Base-by-base conservation (phyloP, 2,888 invertebrate species). In the Argyresthia goedartella region DNA sequence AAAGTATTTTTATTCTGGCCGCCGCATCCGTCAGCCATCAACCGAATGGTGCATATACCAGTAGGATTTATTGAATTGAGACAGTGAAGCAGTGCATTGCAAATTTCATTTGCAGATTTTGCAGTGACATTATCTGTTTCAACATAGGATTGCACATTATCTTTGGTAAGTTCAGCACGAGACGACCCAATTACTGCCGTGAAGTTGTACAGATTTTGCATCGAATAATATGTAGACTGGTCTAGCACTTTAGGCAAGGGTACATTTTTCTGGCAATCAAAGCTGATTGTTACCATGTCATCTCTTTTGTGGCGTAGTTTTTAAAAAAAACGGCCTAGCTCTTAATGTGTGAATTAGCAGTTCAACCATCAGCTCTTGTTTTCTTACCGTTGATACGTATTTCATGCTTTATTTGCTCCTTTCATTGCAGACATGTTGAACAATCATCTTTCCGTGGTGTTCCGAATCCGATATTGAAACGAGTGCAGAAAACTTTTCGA, bases 381-480 rank as follows among this genome's bases (percentile, higher is more conserved):
- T 16, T 8, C 15, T 16, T 8, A 15, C 9, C 11, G 1, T 6
- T 8, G 14, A 8, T 15, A n/a, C n/a, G n/a, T n/a, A 9, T 11
- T 9, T 16, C 15, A 11, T 36, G 6, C 45, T 54, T 59, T 56
- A 50, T 56, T 52, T 55, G 50, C 51, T 54, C 41, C 41, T 34
- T 47, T 14, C 56, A 48, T 52, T 58, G 51, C 15, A 53, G 48
- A 35, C 56, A 58, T 11, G 50, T 51, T 16, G 59, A 57, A 46
- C 59, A 57, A 25, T 54, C 52, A 36, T 59, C 59, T 36, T 41
- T 54, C 41, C 55, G 35, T 10, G 59, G 59, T 15, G 48, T 49
- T 36, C 54, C 56, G 39, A 59, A 59, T 16, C 56, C 57, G 33
- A 59, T 53, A 46, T 57, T 56, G 53, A 52, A 57, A 11, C 34